phyloP scores from a whole-genome alignment of 1,140 invertebrate genomes.

The Xylocopa sonorina region DNA sequence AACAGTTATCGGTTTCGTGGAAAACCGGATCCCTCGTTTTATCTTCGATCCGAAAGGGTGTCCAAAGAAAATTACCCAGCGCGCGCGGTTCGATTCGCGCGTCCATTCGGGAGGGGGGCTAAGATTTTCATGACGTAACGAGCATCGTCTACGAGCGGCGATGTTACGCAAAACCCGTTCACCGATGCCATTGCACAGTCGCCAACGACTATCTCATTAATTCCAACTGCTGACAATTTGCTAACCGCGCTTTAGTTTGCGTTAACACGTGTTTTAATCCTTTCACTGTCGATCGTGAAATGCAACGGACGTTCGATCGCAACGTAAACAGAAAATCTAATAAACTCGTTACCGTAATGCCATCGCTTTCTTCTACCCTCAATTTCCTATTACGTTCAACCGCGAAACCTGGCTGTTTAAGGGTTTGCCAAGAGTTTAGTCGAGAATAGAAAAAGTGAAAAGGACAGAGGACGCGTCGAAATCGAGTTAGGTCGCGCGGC shows the following conservation, averaged over 20 bases:
- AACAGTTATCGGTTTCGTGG: background rate
- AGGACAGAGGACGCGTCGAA: background rate
- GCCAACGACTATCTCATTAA: background rate
- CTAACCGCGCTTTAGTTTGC: background rate
- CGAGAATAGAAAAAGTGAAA: too few species aligned
- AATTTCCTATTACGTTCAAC: too few species aligned
- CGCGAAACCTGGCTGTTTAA: background rate
- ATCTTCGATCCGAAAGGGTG: too few species aligned
- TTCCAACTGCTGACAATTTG: background rate
- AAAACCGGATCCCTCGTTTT: background rate
- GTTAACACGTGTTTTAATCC: background rate
- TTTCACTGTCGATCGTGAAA: background rate
- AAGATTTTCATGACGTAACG: background rate
- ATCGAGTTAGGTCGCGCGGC: conserved; percentile 15
- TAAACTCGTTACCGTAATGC: too few species aligned
- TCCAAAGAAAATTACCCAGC: too few species aligned
- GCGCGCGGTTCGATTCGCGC: too few species aligned
- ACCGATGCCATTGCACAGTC: background rate
- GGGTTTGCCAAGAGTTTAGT: too few species aligned
- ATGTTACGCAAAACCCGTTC: background rate
- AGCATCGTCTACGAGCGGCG: background rate
- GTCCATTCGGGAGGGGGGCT: too few species aligned
- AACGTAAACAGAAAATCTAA: too few species aligned
- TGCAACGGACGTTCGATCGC: too few species aligned
- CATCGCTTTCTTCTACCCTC: too few species aligned